Evolutionary conservation across 2,888 invertebrate genomes (phyloP).

Genomic region (Apotomis betuletana): DNA sequence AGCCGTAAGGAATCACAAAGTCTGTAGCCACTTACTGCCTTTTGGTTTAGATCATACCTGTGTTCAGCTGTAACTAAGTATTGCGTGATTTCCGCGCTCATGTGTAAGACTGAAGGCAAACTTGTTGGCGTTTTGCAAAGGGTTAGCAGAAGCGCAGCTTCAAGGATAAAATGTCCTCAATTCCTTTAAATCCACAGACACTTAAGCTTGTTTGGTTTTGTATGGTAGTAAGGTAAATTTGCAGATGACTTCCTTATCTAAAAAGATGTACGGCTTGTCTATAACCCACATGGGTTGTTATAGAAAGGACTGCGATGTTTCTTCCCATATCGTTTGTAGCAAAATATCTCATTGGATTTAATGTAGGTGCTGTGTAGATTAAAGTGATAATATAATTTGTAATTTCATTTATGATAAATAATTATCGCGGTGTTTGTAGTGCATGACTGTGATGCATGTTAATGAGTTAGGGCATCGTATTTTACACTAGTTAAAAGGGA

Average conservation of each 20-base stretch:
- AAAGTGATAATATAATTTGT: conserved; percentile 11
- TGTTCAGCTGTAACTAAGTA: conserved; percentile 13
- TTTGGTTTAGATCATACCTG: conserved; percentile 7
- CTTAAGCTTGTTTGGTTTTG: background rate
- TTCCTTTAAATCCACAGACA: background rate
- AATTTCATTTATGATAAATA: conserved; percentile 15
- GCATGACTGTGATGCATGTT: background rate
- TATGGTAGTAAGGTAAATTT: conserved; percentile 1
- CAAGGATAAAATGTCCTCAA: background rate
- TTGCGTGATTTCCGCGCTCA: conserved; percentile 45
- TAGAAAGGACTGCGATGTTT: background rate
- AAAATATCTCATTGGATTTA: conserved; percentile 27
- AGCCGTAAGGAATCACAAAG: background rate
- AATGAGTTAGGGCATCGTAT: background rate
- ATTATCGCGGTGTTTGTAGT: conserved; percentile 14
- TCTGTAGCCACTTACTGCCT: background rate
- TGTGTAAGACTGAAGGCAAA: conserved; percentile 42
- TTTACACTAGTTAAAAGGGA: background rate
- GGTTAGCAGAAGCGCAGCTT: conserved; percentile 14
- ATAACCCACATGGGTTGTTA: background rate
- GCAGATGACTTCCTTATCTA: conserved; percentile 8
- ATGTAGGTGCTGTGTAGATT: conserved; percentile 24
- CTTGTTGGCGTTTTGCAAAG: conserved; percentile 44
- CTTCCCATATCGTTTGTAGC: conserved; percentile 19
- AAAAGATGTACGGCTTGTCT: conserved; percentile 1